A percentile compares a stretch with the other conserved stretches of the same genome.
phyloP scores from a whole-genome alignment of 1,140 invertebrate species.

The Pararge aegeria region DNA sequence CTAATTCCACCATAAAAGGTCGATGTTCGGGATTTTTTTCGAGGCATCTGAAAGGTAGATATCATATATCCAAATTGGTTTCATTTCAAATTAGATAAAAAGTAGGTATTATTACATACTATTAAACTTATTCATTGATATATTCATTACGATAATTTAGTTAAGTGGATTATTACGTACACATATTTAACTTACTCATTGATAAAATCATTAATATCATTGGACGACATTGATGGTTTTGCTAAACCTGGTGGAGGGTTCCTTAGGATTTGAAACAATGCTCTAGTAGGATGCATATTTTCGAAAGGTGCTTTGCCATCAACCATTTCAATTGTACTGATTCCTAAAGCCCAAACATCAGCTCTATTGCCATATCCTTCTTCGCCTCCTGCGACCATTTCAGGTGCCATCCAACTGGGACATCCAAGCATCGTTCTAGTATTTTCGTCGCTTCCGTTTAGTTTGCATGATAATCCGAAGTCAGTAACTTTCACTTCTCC shows the following conservation, averaged over 20 bases:
- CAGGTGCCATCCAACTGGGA: conserved; percentile 95
- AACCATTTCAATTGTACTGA: conserved; percentile 94
- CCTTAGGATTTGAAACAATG: conserved; percentile 91
- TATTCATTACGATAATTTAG: too few relatives aligned
- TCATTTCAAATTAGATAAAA: too few relatives aligned
- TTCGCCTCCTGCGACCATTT: conserved; percentile 79
- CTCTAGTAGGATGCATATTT: conserved; percentile 92
- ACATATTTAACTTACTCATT: conserved; percentile 83
- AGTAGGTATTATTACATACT: too few relatives aligned
- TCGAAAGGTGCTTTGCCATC: conserved; percentile 92
- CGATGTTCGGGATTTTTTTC: conserved; percentile 95
- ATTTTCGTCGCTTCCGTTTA: conserved; percentile 87
- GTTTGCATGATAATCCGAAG: conserved; percentile 90
- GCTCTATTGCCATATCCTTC: conserved; percentile 85
- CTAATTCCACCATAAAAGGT: conserved; percentile 90
- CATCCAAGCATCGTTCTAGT: conserved; percentile 89
- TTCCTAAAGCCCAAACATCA: conserved; percentile 96
- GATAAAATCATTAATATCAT: conserved; percentile 91
- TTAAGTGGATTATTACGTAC: conserved; percentile 2
- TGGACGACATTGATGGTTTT: conserved; percentile 88
- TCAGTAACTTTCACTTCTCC: conserved; percentile 92
- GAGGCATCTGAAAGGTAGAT: conserved; percentile 87
- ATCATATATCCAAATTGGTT: too few relatives aligned
- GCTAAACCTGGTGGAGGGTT: conserved; percentile 91
- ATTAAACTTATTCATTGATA: too few relatives aligned